These are phyloP conservation scores for Mesorhabditis spiculigera DNA, from an alignment of 2,888 invertebrate species.

Conservation along the genomic window DNA sequence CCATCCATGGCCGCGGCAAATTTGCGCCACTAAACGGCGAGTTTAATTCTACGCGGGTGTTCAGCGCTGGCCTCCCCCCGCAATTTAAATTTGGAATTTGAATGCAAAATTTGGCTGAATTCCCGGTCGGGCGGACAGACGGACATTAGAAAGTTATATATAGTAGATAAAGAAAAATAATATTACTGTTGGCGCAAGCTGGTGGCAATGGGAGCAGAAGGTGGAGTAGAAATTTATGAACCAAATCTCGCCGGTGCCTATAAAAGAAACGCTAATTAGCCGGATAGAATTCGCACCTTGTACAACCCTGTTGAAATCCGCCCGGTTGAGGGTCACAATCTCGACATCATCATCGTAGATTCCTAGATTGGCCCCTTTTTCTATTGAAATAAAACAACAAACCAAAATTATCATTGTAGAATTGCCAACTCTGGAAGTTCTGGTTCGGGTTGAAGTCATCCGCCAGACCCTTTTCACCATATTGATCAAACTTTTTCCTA, in stretches of 20 bases:
- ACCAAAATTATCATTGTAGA: slow-evolving; percentile 77
- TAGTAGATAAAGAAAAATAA: slow-evolving; percentile 7
- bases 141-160: no score
- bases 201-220: slow-evolving; percentile 80
- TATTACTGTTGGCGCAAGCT: slow-evolving; percentile 71
- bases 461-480: slow-evolving; percentile 73
- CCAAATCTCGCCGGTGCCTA: slow-evolving; percentile 68
- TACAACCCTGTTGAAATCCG: slow-evolving; percentile 70
- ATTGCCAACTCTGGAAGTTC: slow-evolving; percentile 76
- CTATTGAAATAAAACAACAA: slow-evolving; percentile 13
- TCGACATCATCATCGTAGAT: slow-evolving; percentile 80
- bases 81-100: no score
- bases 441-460: slow-evolving; percentile 65
- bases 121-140: no score
- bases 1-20: slow-evolving; percentile 76
- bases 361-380: slow-evolving; percentile 53
- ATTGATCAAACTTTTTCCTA: slow-evolving; percentile 39
- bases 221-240: slow-evolving; percentile 85
- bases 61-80: no score
- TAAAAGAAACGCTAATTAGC: not conserved
- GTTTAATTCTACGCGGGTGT: not conserved
- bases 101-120: no score
- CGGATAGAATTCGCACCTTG: slow-evolving; percentile 56
- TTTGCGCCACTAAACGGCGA: slow-evolving; percentile 69
- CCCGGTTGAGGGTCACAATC: slow-evolving; percentile 74